Percentiles rank a stretch among this genome's conserved stretches.
phyloP scores from a whole-genome alignment of 2,797 vertebrate genomes.

The Glyptemys insculpta region DNA sequence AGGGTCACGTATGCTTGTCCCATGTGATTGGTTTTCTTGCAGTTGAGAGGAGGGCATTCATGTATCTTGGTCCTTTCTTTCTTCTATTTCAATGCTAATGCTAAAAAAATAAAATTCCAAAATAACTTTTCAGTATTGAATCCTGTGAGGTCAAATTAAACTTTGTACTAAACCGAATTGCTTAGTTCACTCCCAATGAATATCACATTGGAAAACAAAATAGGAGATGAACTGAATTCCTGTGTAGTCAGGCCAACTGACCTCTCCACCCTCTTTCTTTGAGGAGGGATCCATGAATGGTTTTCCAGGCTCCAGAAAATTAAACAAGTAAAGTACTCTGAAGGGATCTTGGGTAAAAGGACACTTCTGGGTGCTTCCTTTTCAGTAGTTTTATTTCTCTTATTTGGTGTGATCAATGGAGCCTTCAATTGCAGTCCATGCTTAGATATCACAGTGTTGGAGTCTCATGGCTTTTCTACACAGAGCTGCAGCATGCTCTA shows the following conservation, averaged over 20 bases:
- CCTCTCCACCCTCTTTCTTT: background rate
- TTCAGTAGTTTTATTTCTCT: background rate
- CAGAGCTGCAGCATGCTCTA: background rate
- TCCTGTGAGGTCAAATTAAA: background rate
- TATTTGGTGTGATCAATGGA: background rate
- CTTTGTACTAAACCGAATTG: background rate
- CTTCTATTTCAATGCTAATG: background rate
- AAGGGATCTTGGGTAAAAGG: background rate
- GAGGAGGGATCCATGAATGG: background rate
- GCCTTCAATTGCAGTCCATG: background rate
- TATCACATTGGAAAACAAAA: background rate
- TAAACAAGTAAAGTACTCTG: background rate
- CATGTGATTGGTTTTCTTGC: background rate
- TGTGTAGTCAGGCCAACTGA: background rate
- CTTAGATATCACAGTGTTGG: background rate
- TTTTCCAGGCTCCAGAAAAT: background rate
- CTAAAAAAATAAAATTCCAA: background rate
- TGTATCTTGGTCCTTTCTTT: background rate
- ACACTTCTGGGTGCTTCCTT: background rate
- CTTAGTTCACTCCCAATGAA: background rate
- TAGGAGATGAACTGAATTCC: background rate
- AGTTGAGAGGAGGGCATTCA: background rate
- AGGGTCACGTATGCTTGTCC: background rate
- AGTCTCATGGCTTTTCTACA: background rate
- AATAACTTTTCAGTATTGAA: background rate